Conservation (phyloP, 2,113 vertebrate genomes). For the Mionectes macconnelli region DNA sequence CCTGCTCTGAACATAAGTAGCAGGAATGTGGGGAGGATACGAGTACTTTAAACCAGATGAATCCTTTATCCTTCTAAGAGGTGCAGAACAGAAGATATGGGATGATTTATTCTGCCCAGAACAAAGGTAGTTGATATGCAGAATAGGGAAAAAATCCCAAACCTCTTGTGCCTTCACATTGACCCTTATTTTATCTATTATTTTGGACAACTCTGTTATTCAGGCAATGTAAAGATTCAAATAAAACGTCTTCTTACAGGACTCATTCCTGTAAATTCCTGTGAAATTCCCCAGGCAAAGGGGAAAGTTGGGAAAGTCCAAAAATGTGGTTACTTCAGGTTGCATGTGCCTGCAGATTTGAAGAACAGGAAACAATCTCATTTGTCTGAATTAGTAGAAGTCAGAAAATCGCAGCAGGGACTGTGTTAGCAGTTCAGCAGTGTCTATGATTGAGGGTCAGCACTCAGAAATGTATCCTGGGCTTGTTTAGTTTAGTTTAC, state of each 20-base stretch:
- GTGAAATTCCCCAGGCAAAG: neutral
- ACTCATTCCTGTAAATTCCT: neutral
- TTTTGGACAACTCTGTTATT: neutral
- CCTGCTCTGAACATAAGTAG: neutral
- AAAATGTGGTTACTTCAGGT: neutral
- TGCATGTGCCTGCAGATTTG: neutral
- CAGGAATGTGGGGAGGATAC: neutral
- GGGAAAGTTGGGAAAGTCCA: neutral
- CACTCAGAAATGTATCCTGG: neutral
- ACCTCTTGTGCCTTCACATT: neutral
- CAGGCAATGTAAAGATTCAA: neutral
- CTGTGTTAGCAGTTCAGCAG: neutral
- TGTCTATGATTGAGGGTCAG: fast-evolving
- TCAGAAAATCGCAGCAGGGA: neutral
- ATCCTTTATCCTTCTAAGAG: neutral
- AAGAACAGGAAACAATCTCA: neutral
- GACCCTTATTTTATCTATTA: neutral
- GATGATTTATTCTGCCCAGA: neutral
- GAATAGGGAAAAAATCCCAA: neutral
- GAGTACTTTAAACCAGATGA: neutral
- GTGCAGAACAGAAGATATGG: neutral
- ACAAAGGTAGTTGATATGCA: neutral
- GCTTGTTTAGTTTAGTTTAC: neutral
- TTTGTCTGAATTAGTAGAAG: neutral
- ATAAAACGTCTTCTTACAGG: neutral